Evolutionary conservation across 2,113 vertebrate species (phyloP).

Genomic region (Entelurus aequoreus): DNA sequence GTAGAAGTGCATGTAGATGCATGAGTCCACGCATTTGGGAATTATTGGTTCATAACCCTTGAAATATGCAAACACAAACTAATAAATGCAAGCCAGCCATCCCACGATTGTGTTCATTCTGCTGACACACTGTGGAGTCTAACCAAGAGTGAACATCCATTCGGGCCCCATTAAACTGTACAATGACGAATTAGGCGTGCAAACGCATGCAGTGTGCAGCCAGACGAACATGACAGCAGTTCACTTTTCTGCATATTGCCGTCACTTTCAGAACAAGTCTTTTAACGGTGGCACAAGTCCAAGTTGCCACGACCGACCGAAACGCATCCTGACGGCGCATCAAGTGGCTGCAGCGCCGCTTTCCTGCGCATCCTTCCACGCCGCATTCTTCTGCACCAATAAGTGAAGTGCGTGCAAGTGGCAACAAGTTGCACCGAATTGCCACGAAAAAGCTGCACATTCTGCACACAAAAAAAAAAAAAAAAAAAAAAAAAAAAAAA

Average conservation of each 20-base stretch:
- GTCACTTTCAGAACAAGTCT: too few species aligned
- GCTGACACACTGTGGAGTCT: too few species aligned
- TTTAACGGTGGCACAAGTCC: slow-evolving; percentile 45
- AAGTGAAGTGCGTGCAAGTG: slow-evolving; percentile 41
- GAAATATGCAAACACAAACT: too few species aligned
- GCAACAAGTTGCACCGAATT: slow-evolving; percentile 54
- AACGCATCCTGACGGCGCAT: slow-evolving; percentile 62
- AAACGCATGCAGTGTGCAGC: neutral
- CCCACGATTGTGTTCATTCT: too few species aligned
- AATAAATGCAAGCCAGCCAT: too few species aligned
- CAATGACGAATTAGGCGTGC: slow-evolving; percentile 1
- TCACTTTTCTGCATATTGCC: neutral
- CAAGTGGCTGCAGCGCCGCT: slow-evolving; percentile 61
- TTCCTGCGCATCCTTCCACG: neutral
- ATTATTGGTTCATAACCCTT: too few species aligned
- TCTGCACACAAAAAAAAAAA: too few species aligned
- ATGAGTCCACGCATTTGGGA: too few species aligned
- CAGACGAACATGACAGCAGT: neutral
- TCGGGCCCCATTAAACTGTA: neutral
- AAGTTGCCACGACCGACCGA: slow-evolving; percentile 53
- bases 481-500: too few species aligned
- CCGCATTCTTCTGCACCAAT: neutral
- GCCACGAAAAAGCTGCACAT: too few species aligned
- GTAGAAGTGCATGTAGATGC: too few species aligned
- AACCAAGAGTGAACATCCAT: neutral